Evolutionary conservation across 2,113 vertebrate species (phyloP), one percentile per base, ranked within the genome.

Genomic region (Bubo scandiacus): DNA sequence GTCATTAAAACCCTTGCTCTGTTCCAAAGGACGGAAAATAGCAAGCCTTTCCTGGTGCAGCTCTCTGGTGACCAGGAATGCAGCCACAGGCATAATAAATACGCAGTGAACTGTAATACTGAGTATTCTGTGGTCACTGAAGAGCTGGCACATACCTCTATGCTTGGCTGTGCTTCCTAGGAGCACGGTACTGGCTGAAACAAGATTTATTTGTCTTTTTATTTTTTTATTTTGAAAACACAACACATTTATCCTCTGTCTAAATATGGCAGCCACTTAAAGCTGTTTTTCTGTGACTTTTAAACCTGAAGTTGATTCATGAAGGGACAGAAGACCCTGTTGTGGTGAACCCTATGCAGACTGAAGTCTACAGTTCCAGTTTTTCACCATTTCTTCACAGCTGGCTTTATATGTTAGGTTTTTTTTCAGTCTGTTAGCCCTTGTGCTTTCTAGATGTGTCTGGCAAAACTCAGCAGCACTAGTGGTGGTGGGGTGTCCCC

Each of bases 91-190:
- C 63, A 63, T 67, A 63, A 77, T 2, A 52, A 82, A 75, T 29
- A 32, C 0, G 0, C 75, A 58, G 61, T 54, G 58, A 68, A 40
- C 21, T 0, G 0, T 47, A 54, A 11, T 18, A 43, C 10, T 51
- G 66, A 51, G 21, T 68, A 10, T 72, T 63, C 49, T 72, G 43
- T 58, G 57, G 54, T 61, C 54, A 11, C 10, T 45, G 67, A 68
- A 42, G 66, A 90, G 19, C 67, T 70, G 71, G 71, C 30, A 42
- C 22, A 23, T 13, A 54, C 27, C 30, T 68, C 52, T 42, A 2
- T 27, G 32, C 16, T 32, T 86, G 63, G 45, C 42, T 36, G 15
- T 67, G 68, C 15, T 72, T 79, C 57, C 16, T 49, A 71, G 51
- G 43, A 94, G 30, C 27, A 38, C 0, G 2, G 36, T 17, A 62